These are phyloP conservation scores for Ashinkailepas kermadecensis DNA, from an alignment of 2,888 invertebrate genomes.

Conservation along the genomic window DNA sequence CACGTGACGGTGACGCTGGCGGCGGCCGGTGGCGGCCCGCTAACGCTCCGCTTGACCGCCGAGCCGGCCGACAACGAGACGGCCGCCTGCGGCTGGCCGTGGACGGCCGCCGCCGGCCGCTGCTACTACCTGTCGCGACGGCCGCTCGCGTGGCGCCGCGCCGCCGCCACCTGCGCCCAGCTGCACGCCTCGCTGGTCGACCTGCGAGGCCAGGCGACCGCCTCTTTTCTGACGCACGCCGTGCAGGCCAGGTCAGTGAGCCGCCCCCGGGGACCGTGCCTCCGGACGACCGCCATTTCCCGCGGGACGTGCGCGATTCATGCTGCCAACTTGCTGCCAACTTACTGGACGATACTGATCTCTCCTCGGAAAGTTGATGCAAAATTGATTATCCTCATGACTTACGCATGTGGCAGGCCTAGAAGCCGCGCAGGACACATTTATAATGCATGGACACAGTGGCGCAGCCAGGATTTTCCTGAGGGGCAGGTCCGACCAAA, in stretches of 20 bases:
- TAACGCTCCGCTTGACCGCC: not conserved
- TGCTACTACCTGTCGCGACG: not conserved
- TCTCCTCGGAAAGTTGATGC: no score
- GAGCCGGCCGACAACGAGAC: not conserved
- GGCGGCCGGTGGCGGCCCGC: not conserved
- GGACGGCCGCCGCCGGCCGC: not conserved
- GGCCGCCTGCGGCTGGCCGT: slow-evolving; percentile 10
- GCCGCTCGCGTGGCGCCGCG: not conserved
- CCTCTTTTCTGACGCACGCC: not conserved
- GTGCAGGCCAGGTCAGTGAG: not conserved
- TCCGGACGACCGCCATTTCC: no score
- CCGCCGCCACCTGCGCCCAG: not conserved
- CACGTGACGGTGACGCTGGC: not conserved
- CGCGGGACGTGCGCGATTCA: no score
- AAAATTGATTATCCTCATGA: no score
- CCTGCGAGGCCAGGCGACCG: not conserved
- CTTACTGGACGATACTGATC: no score
- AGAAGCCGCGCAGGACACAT: no score
- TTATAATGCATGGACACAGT: no score
- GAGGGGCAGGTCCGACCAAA: no score
- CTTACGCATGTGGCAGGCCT: no score
- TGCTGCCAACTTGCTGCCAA: no score
- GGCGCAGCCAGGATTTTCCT: no score
- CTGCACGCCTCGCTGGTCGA: not conserved
- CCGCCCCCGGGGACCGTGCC: no score